These are phyloP conservation scores for Tapirus indicus DNA, from an alignment of 2,797 vertebrate genomes.

Conservation along the genomic window DNA sequence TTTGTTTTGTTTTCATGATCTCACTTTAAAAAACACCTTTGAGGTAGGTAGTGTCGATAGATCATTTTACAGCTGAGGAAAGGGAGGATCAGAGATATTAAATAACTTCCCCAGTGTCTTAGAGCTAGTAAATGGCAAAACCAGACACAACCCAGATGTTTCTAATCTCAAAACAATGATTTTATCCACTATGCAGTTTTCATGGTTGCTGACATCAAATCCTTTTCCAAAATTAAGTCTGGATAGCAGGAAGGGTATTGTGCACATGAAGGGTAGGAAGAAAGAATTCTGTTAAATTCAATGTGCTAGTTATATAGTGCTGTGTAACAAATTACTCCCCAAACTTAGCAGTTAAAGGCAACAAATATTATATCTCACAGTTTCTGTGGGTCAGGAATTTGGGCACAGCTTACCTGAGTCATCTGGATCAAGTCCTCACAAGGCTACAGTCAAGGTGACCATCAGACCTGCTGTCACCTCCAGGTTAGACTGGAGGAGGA, in stretches of 20 bases:
- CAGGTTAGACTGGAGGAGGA: neutral
- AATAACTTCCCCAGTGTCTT: neutral
- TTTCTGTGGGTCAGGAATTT: neutral
- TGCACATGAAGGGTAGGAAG: neutral
- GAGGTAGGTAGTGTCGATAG: neutral
- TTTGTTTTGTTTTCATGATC: conserved; percentile 32
- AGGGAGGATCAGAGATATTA: neutral
- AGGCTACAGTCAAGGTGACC: neutral
- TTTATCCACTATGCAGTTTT: neutral
- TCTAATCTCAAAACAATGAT: conserved; percentile 45
- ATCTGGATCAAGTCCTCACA: neutral
- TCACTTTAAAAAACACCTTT: neutral
- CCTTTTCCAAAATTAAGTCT: neutral
- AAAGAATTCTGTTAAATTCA: neutral
- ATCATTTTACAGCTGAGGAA: conserved; percentile 39
- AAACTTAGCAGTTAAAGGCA: neutral
- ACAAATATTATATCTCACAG: neutral
- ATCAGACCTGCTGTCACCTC: neutral
- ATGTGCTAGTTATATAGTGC: neutral
- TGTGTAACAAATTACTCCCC: neutral
- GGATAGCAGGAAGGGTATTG: neutral
- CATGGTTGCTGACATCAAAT: neutral
- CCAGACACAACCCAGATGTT: neutral
- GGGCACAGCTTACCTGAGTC: neutral
- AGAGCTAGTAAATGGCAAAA: conserved; percentile 15